Evolutionary conservation across 1,140 invertebrate species (phyloP).

Genomic region (Sarcophaga peregrina): DNA sequence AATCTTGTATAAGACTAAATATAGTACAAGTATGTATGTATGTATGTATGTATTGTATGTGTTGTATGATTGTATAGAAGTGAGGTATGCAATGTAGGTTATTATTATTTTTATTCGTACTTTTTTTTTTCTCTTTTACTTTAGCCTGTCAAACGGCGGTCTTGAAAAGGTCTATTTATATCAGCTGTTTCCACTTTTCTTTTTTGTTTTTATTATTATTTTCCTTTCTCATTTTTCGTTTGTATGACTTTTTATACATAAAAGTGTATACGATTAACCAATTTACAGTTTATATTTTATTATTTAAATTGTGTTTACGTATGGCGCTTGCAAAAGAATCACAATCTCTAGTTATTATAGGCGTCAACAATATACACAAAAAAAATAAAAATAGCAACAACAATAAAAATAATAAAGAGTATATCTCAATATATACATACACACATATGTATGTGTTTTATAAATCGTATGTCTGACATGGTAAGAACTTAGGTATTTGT

Average conservation of each 20-base stretch:
- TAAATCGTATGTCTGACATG: conserved; percentile 13
- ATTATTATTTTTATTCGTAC: too few species aligned
- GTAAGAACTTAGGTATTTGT: conserved; percentile 30
- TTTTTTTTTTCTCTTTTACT: too few species aligned
- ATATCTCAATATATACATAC: background rate
- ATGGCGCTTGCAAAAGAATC: background rate
- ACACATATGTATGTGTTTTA: background rate
- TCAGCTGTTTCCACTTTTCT: conserved; percentile 27
- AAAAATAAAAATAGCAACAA: background rate
- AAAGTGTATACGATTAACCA: conserved; percentile 33
- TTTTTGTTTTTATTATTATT: background rate
- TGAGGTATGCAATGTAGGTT: too few species aligned
- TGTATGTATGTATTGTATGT: too few species aligned
- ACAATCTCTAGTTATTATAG: background rate
- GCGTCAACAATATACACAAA: background rate
- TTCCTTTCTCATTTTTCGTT: background rate
- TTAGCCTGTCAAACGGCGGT: too few species aligned
- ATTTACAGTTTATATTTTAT: conserved; percentile 21
- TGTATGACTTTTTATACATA: conserved; percentile 10
- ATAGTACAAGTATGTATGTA: too few species aligned
- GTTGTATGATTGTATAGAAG: too few species aligned
- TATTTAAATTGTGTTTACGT: conserved; percentile 31
- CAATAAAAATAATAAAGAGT: background rate
- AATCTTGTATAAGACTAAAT: too few species aligned
- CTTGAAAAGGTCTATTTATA: conserved; percentile 14